Evolutionary conservation across 2,888 invertebrate genomes (phyloP), one percentile per base, ranked within the genome.

Genomic region (Scrobipalpa costella): DNA sequence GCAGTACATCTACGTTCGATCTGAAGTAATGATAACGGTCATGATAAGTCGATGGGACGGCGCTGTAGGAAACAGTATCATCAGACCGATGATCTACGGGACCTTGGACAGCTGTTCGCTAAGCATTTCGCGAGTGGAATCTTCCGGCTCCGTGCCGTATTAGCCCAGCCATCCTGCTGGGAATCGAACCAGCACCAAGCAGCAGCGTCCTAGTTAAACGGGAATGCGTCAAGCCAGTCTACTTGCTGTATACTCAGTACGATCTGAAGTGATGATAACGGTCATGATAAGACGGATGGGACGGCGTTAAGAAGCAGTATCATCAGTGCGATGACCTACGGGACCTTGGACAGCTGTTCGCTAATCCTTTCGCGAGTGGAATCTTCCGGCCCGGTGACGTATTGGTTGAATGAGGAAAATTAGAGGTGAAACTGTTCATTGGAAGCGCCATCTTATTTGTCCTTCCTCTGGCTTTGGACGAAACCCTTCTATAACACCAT

Each of bases 321-420:
- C 69, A 69, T 66, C 69, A 66, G 64, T 73, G 69, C 76, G 77
- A 79, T 73, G 83, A 85, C 79, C 81, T 79, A 65, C 64, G 66
- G 49, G 78, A 80, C 84, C 85, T 87, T 84, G 82, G 68, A 21
- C 68, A 67, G 40, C 62, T 72, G 66, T 78, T 80, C 67, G 75
- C 73, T 64, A 77, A 74, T 70, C 69, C 5, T 76, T 71, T 77
- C 78, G 77, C 78, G 65, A 79, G 79, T 77, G 73, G 73, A 76
- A 77, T 76, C 67, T 74, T n/a, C 36, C 38, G 34, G 33, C 27
- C 27, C 27, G 27, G 5, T 55, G 27, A 27, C 55, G 55, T 49
- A 50, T 19, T 15, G 2, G n/a, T n/a, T 11, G 8, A 11, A 44
- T 44, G 44, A 44, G 13, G n/a, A n/a, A n/a, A 38, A 2, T 13